These are phyloP conservation scores for Patagioenas fasciata DNA, from an alignment of 2,113 vertebrate genomes.

Conservation along the genomic window DNA sequence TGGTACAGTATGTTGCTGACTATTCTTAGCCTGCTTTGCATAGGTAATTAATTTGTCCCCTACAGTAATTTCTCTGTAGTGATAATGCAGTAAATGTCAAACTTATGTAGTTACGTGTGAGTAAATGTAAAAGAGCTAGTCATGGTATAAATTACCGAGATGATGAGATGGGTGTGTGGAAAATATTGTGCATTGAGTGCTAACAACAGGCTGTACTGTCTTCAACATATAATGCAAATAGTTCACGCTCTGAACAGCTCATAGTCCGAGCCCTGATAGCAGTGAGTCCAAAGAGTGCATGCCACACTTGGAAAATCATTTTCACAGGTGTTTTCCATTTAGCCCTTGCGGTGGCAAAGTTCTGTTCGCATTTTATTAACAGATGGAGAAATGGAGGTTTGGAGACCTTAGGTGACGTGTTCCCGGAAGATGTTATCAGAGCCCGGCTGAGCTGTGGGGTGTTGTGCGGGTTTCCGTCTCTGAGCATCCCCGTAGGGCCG, in stretches of 20 bases:
- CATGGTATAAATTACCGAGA: neutral
- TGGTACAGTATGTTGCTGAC: slow-evolving; percentile 22
- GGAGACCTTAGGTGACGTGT: neutral
- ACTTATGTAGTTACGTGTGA: neutral
- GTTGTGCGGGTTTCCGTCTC: neutral
- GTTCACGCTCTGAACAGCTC: neutral
- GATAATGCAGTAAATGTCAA: slow-evolving; percentile 4
- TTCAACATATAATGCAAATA: neutral
- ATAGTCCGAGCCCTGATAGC: neutral
- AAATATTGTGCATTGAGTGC: accelerated
- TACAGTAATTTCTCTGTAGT: slow-evolving; percentile 19
- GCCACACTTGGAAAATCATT: neutral
- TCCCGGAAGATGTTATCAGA: neutral
- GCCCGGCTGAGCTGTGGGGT: neutral
- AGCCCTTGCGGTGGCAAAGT: neutral
- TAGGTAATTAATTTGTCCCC: slow-evolving; percentile 65
- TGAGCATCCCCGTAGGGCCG: neutral
- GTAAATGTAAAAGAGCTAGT: neutral
- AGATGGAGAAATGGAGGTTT: slow-evolving; percentile 25
- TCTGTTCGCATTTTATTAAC: neutral
- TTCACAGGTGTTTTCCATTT: neutral
- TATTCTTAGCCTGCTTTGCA: slow-evolving; percentile 60
- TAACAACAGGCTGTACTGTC: neutral
- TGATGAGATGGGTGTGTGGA: neutral
- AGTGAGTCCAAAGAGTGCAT: neutral